A percentile compares a stretch with the other conserved stretches of the same genome.
Conservation (phyloP, 2,797 vertebrate species). For the Limosa lapponica region DNA sequence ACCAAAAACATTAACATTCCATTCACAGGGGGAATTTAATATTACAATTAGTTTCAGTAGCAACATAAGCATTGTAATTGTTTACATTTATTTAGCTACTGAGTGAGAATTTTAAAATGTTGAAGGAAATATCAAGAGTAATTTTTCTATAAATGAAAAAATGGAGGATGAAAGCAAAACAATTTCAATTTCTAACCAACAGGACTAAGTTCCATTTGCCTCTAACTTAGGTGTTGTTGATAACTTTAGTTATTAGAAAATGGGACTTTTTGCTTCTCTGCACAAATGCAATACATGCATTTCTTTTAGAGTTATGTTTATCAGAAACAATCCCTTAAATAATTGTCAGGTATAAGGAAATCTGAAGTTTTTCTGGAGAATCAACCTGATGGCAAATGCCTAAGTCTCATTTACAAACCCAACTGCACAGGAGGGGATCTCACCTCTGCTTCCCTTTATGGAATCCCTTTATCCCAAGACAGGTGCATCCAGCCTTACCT, state of each 20-base stretch:
- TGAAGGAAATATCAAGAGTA: constrained; percentile 19
- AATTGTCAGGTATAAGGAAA: background rate
- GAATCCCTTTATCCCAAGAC: background rate
- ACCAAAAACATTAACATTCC: constrained; percentile 65
- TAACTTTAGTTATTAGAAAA: background rate
- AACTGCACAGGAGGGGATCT: rapidly evolving
- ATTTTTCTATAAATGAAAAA: background rate
- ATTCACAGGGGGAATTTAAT: constrained; percentile 52
- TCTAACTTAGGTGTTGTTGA: background rate
- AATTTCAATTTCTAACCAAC: background rate
- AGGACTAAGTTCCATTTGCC: background rate
- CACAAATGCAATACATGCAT: background rate
- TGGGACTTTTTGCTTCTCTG: background rate
- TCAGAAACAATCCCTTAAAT: background rate
- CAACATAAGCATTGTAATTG: constrained; percentile 53
- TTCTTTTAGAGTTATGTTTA: background rate
- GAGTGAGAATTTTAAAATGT: constrained; percentile 33
- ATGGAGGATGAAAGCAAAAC: background rate
- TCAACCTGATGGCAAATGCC: background rate
- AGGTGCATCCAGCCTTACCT: background rate
- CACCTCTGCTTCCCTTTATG: background rate
- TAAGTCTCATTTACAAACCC: rapidly evolving
- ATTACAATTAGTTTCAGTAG: constrained; percentile 64
- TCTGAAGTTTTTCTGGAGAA: background rate
- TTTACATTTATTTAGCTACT: constrained; percentile 61